These are phyloP conservation scores for Athetis lepigone DNA, from an alignment of 2,888 invertebrate species.

Conservation along the genomic window DNA sequence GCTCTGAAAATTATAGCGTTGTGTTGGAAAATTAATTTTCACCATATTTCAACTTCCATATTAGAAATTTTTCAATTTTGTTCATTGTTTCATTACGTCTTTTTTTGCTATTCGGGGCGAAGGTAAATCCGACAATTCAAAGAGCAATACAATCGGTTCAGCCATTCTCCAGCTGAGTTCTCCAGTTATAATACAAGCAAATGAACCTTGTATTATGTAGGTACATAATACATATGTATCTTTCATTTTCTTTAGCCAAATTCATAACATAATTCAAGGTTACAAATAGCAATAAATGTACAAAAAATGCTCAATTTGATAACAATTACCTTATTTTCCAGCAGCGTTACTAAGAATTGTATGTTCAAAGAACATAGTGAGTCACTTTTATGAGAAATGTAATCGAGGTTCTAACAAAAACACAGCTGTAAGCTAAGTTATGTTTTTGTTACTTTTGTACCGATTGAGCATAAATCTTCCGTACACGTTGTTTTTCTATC, in stretches of 20 bases:
- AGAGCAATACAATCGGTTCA: too few relatives aligned
- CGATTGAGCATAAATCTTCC: conserved; percentile 2
- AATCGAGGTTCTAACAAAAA: conserved; percentile 42
- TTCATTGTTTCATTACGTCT: too few relatives aligned
- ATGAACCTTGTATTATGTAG: too few relatives aligned
- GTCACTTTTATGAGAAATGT: conserved; percentile 46
- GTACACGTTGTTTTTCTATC: neutral
- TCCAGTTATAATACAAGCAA: too few relatives aligned
- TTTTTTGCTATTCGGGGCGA: too few relatives aligned
- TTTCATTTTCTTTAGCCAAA: neutral
- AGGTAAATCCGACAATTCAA: too few relatives aligned
- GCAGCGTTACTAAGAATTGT: conserved; percentile 48
- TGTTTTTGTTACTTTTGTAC: conserved; percentile 21
- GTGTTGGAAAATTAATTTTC: too few relatives aligned
- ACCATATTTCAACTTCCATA: too few relatives aligned
- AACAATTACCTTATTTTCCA: conserved; percentile 29
- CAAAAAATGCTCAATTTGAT: conserved; percentile 27
- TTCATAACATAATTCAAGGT: conserved; percentile 7
- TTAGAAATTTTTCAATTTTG: too few relatives aligned
- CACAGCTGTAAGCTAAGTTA: conserved; percentile 10
- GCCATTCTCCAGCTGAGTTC: too few relatives aligned
- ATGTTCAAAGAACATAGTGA: conserved; percentile 41
- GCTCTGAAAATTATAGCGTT: too few relatives aligned
- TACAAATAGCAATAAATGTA: conserved; percentile 8
- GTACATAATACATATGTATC: too few relatives aligned